A percentile compares a stretch with the other conserved stretches of the same genome.
These are phyloP conservation scores for Scyliorhinus canicula DNA, from an alignment of 2,797 vertebrate species.

Conservation along the genomic window DNA sequence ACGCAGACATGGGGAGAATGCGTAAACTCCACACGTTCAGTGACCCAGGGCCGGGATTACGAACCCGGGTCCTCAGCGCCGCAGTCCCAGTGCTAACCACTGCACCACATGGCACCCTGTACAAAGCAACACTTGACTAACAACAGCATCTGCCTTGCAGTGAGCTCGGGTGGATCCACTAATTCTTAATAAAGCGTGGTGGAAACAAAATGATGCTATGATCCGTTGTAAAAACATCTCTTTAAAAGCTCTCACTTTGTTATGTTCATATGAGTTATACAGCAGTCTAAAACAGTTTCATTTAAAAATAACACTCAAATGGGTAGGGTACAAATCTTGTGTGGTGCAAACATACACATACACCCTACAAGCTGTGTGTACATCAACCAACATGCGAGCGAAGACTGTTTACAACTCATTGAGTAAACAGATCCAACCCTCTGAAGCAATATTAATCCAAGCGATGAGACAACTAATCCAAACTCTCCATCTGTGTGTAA, in stretches of 20 bases:
- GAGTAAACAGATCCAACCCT: constrained; percentile 21
- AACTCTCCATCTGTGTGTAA: constrained; percentile 28
- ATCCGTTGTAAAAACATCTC: background rate
- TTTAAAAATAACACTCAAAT: background rate
- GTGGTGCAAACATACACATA: background rate
- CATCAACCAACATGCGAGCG: background rate
- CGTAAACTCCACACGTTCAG: too few relatives aligned
- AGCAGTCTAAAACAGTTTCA: background rate
- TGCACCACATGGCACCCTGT: too few relatives aligned
- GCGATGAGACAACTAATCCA: constrained; percentile 35
- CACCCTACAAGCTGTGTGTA: background rate
- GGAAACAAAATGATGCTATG: background rate
- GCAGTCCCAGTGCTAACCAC: too few relatives aligned
- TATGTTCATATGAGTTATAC: background rate
- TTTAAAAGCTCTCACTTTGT: background rate
- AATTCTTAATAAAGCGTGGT: background rate
- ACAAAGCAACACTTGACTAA: background rate
- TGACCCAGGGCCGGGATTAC: too few relatives aligned
- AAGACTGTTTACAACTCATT: background rate
- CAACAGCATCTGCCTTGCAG: background rate
- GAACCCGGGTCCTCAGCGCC: too few relatives aligned
- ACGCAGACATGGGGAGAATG: too few relatives aligned
- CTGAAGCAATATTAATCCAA: constrained; percentile 15
- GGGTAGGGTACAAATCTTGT: background rate
- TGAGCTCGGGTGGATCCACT: background rate